A percentile compares a stretch with the other conserved stretches of the same genome.
phyloP scores from a whole-genome alignment of 2,113 vertebrate genomes.

The Corynorhinus townsendii region DNA sequence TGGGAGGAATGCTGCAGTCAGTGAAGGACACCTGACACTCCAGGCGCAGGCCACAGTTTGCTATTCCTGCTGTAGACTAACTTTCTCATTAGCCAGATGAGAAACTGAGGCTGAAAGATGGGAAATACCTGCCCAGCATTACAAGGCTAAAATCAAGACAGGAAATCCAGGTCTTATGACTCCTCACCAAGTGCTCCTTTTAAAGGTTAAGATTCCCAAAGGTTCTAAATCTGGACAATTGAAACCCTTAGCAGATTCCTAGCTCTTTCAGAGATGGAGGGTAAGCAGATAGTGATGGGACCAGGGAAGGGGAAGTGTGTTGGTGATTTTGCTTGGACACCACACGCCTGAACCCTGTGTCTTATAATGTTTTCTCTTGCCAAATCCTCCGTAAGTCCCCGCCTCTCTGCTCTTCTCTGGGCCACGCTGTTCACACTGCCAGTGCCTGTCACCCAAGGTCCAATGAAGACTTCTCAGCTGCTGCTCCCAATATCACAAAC shows the following conservation, averaged over 20 bases:
- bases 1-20: neutral
- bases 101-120: neutral
- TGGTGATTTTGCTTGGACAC: neutral
- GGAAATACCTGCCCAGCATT: neutral
- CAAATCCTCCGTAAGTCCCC: neutral
- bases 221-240: neutral
- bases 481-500: neutral
- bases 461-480: neutral
- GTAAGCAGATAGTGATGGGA: neutral
- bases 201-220: neutral
- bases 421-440: neutral
- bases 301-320: neutral
- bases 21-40: neutral
- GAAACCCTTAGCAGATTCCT: neutral
- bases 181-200: neutral
- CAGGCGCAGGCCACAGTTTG: fast-evolving
- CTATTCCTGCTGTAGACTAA: neutral
- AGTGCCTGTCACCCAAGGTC: neutral
- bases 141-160: neutral
- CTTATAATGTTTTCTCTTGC: neutral
- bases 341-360: neutral
- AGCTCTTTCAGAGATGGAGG: neutral
- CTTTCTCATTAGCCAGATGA: neutral
- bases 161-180: neutral
- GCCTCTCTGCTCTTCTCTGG: neutral